Evolutionary conservation across 1,140 invertebrate species (phyloP), one percentile per base, ranked within the genome.

Genomic region (Chrysoperla carnea): DNA sequence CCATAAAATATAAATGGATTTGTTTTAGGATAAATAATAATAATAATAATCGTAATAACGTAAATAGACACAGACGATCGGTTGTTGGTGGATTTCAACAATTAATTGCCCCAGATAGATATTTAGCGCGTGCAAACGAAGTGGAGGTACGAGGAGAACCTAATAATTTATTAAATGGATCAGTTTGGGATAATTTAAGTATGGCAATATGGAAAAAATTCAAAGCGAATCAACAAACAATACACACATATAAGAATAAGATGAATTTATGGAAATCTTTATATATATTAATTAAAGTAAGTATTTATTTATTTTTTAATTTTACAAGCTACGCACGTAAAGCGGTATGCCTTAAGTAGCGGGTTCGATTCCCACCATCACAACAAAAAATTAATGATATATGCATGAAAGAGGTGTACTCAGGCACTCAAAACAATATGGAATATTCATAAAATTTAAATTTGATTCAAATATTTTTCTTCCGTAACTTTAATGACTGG

Each of bases 221-320:
- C 61, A 63, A 75, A 12, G 60, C 63, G 8, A 76, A 79, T 47
- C 82, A 84, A 49, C 87, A 92, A 62, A 80, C 78, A n/a, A 75
- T 83, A 50, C 70, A 73, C 37, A 82, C 76, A 12, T 90, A 82
- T 57, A 66, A 68, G 49, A 73, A 76, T 28, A 93, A 93, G 65
- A 80, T 92, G 70, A 72, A 73, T 42, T 63, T 91, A 1, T 84
- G 85, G 77, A 76, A 78, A 52, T 75, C 76, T 54, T 63, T 92
- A 4, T 83, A 76, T 57, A 59, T 76, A 37, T 72, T 73, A 49
- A 78, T 90, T 40, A 77, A 78, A 61, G 81, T 78, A 59, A 66
- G 55, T 50, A 15, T 31, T 31, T n/a, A n/a, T n/a, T n/a, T n/a
- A n/a, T n/a, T n/a, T 31, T 46, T 37, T 41, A 39, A 33, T 43